Percentiles rank a stretch among this genome's conserved stretches.
Conservation (phyloP, 2,797 vertebrate species). For the Okamejei kenojei region DNA sequence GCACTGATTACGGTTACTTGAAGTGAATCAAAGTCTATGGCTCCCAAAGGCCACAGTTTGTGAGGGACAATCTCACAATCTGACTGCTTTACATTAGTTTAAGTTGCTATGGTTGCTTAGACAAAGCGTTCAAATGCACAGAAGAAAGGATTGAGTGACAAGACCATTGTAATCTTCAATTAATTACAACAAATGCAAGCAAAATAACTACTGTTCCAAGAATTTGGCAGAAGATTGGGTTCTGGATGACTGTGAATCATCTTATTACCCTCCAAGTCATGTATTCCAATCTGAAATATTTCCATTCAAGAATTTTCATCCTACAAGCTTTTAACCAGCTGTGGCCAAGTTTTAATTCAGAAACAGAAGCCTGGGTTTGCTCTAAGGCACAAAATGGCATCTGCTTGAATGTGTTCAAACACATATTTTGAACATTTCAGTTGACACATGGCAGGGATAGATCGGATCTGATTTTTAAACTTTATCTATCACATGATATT, state of each 20-base stretch:
- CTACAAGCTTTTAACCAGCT: too few relatives aligned
- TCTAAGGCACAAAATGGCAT: not conserved
- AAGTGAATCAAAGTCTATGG: not conserved
- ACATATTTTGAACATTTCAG: not conserved
- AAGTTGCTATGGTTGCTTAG: not conserved
- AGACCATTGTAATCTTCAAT: not conserved
- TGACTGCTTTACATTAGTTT: not conserved
- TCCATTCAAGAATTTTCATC: not conserved
- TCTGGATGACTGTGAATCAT: not conserved
- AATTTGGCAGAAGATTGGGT: not conserved
- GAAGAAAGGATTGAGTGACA: not conserved
- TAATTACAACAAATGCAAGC: not conserved
- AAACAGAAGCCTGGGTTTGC: not conserved
- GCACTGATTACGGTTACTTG: not conserved
- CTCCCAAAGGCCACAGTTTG: not conserved
- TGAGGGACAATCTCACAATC: not conserved
- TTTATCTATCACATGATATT: not conserved
- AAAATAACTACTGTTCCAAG: not conserved
- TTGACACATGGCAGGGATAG: not conserved
- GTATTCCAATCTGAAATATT: not conserved
- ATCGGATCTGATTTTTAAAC: not conserved
- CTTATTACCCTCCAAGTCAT: not conserved
- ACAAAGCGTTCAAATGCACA: not conserved
- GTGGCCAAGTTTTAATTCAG: not conserved
- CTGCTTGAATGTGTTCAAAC: not conserved